phyloP scores from a whole-genome alignment of 64 coral and sea anemone species.

The Hydrozoanthus tunicans region DNA sequence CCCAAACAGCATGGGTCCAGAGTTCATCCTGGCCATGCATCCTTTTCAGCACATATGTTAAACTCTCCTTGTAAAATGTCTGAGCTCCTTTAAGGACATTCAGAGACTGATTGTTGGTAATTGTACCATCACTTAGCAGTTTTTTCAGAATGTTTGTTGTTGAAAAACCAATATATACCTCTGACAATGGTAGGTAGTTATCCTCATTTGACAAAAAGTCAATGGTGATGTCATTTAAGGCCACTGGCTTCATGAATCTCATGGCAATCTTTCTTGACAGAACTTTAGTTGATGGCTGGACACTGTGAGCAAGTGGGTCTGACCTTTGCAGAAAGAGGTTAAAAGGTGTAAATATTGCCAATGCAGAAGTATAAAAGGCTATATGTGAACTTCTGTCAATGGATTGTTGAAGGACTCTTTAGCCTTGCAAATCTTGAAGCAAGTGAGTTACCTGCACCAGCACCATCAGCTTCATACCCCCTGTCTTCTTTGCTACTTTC shows the following conservation, averaged over 20 bases:
- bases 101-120: slow-evolving; percentile 15
- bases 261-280: background rate
- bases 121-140: slow-evolving; percentile 16
- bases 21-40: slow-evolving; percentile 47
- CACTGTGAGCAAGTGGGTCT: slow-evolving; percentile 17
- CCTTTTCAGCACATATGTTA: slow-evolving; percentile 30
- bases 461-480: slow-evolving; percentile 43
- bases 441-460: slow-evolving; percentile 44
- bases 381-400: slow-evolving; percentile 16
- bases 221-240: background rate
- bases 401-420: background rate
- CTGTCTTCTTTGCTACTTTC: slow-evolving; percentile 35
- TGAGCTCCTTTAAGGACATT: slow-evolving; percentile 14
- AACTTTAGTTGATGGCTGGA: background rate
- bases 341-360: slow-evolving; percentile 26
- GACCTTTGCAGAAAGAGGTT: slow-evolving; percentile 36
- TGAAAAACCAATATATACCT: slow-evolving; percentile 29
- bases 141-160: slow-evolving; percentile 21
- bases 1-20: slow-evolving; percentile 46
- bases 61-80: slow-evolving; percentile 50
- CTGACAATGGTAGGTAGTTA: slow-evolving; percentile 28
- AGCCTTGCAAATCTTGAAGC: slow-evolving; percentile 30
- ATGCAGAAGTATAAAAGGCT: slow-evolving; percentile 11
- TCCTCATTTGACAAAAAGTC: slow-evolving; percentile 23
- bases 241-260: slow-evolving; percentile 33